Percentiles rank a stretch among this genome's conserved stretches.
Evolutionary conservation across 2,113 vertebrate genomes (phyloP).

Genomic region (Sciurus niger): DNA sequence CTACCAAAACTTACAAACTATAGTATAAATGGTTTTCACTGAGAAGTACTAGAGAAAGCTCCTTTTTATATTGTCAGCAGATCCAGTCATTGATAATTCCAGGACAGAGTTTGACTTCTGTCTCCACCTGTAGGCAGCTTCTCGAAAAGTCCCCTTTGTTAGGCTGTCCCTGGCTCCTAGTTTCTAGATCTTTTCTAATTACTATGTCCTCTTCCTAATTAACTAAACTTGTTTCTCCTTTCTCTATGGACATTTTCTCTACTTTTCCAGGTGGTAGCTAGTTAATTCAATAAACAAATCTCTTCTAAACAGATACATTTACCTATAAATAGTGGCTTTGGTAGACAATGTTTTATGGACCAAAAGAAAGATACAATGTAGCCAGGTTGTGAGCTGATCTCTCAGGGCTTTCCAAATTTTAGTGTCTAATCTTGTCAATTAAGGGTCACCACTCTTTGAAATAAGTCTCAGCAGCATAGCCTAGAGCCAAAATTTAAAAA

Average conservation of each 20-base stretch:
- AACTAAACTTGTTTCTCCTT: neutral
- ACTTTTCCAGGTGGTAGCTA: neutral
- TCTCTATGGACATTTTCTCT: neutral
- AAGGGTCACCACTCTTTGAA: slow-evolving; percentile 20
- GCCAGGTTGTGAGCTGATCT: neutral
- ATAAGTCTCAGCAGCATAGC: neutral
- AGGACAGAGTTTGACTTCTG: neutral
- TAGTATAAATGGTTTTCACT: neutral
- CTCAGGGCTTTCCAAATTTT: neutral
- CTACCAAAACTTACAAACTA: slow-evolving; percentile 12
- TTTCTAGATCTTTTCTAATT: neutral
- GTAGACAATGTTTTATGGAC: neutral
- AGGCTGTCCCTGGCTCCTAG: neutral
- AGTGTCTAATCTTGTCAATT: slow-evolving; percentile 1
- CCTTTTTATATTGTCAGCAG: neutral
- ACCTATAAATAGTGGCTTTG: neutral
- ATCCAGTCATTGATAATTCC: neutral
- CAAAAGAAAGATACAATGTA: neutral
- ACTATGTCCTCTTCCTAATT: neutral
- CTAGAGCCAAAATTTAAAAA: neutral
- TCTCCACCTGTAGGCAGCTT: neutral
- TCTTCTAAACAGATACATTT: neutral
- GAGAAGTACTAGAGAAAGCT: neutral
- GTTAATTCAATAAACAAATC: neutral
- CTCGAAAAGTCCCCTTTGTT: neutral